Base-by-base conservation (phyloP, 2,797 vertebrate species). In the Gobio occitaniae region DNA sequence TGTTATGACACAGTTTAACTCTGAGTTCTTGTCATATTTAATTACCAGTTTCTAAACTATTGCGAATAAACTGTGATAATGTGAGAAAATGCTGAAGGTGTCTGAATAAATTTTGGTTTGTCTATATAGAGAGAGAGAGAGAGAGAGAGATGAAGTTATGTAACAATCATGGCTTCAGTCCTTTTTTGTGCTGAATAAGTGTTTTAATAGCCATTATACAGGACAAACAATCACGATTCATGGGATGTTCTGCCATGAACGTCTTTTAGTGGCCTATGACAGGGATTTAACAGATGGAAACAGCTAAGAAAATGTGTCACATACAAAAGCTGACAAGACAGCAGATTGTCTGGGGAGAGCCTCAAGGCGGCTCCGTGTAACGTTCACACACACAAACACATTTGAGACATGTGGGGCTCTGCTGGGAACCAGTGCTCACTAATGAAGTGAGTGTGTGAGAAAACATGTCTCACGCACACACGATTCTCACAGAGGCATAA, bases 381-480 rank as follows among this genome's bases (percentile, higher is more conserved):
- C 78, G 7, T 61, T 47, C 81, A n/a, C 80, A 52, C 76, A 61
- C 50, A 86, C 75, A 86, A n/a, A 72, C 66, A 86, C 61, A 84
- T 77, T 48, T 88, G 71, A 50, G 65, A 86, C 82, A 61, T 80
- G 80, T 84, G 65, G n/a, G 76, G 78, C 70, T 86, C 84, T 87
- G 82, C 56, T 77, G 86, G 72, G 44, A 61, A 70, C 44, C 59
- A 63, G 41, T 72, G 32, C 50, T 78, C 56, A n/a, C 76, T 66
- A 68, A 63, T 84, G 86, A 89, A 84, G 83, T 82, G 77, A 48
- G 84, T 84, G 72, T 59, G 47, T 72, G 78, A 89, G 54, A 84
- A 86, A 76, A 77, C 44, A 82, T 72, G 72, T 59, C 77, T 16
- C 84, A 50, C 80, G 32, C 76, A 79, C 65, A 68, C 68, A 86